Percentiles rank a stretch among this genome's conserved stretches.
Evolutionary conservation across 2,888 invertebrate genomes (phyloP).

Genomic region (Itoplectis maculator): DNA sequence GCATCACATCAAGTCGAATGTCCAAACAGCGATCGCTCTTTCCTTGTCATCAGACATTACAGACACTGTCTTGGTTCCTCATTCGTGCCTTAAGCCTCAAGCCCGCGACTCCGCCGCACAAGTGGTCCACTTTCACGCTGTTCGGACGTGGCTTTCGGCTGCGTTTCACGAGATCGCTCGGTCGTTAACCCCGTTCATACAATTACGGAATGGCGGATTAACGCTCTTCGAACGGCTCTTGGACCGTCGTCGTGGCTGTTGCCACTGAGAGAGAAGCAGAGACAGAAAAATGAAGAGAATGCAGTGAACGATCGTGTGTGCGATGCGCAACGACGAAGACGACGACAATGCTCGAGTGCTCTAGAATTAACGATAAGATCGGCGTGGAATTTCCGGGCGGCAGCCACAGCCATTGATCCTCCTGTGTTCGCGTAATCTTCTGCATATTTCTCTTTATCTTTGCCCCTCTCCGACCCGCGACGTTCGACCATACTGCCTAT

Average conservation of each 20-base stretch:
- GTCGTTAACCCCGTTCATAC: conserved; percentile 78
- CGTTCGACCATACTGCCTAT: neutral
- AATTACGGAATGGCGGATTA: conserved; percentile 77
- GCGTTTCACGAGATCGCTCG: conserved; percentile 52
- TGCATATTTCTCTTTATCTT: conserved; percentile 25
- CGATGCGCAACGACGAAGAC: conserved; percentile 26
- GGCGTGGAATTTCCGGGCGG: conserved; percentile 76
- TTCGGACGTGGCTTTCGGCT: conserved; percentile 32
- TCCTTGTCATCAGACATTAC: too few relatives aligned
- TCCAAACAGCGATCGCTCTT: neutral
- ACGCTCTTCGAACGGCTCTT: conserved; percentile 70
- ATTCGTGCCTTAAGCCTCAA: too few relatives aligned
- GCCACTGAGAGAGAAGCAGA: neutral
- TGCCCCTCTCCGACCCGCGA: neutral
- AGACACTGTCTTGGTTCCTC: too few relatives aligned
- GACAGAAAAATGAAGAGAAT: too few relatives aligned
- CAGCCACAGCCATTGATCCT: conserved; percentile 63
- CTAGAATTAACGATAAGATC: conserved; percentile 73
- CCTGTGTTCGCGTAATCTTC: conserved; percentile 41
- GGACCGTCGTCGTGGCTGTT: conserved; percentile 65
- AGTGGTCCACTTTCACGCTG: conserved; percentile 64
- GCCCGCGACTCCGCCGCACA: neutral
- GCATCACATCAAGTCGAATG: conserved; percentile 5
- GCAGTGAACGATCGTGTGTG: neutral
- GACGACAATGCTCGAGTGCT: conserved; percentile 47